Base-by-base conservation (phyloP, 2,888 invertebrate genomes). In the Cetonia aurata region DNA sequence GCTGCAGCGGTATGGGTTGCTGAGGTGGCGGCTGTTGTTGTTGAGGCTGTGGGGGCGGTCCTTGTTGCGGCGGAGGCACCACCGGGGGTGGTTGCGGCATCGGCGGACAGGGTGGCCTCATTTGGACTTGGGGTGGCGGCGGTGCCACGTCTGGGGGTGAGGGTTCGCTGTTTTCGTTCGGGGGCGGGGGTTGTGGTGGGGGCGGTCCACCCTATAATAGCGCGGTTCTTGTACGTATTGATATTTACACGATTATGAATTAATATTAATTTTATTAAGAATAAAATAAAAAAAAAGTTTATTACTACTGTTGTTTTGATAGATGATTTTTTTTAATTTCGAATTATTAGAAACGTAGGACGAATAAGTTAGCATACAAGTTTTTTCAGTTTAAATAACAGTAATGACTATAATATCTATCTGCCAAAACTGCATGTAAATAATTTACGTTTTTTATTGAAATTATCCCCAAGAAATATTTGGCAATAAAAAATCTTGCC, bases 151-250 rank as follows among this genome's bases (percentile, higher is more conserved):
- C 79, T 15, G 76, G 75, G 9, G 77, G 74, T 12, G 77, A 80
- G 50, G 79, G 79, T 65, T 75, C 75, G 50, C 71, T 69, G 65
- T 70, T 73, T 72, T 77, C 76, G 53, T 70, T 77, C 31, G 74
- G 62, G 71, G 75, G 75, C 70, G 76, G 86, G 71, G 75, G 75
- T 66, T 75, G 86, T 72, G 75, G 75, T 71, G 76, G 86, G 72
- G 75, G 75, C 66, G 76, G 86, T 85, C 70, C 86, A 85, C 46
- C 86, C 87, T 76, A 75, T 66, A 74, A 71, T 41, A 33, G 57
- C 48, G 62, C 55, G 46, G 37, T n/a, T 57, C 33, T 44, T 56
- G 25, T 55, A 44, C 31, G 31, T 44, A n/a, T n/a, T n/a, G n/a
- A n/a, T 56, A 10, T 42, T 19, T 60, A 17, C 48, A 33, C 50